Conservation (phyloP, 2,797 vertebrate species). For the Amphiprion clarkii region DNA sequence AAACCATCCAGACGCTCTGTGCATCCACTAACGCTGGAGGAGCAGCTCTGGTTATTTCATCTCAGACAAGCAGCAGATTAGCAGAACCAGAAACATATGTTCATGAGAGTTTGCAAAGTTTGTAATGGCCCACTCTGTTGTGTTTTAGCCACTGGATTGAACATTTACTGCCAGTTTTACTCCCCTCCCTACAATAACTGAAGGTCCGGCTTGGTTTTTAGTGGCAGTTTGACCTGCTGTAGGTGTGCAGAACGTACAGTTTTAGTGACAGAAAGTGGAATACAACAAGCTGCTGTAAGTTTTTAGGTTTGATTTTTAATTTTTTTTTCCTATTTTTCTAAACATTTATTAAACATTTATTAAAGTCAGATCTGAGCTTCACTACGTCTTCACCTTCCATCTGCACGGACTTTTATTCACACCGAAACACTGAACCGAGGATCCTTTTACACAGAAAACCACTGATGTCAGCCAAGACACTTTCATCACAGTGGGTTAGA, state of each 20-base stretch:
- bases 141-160: conserved; percentile 7
- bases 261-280: background rate
- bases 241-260: background rate
- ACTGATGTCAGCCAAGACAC: conserved; percentile 33
- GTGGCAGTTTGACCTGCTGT: background rate
- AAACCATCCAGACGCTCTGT: conserved; percentile 24
- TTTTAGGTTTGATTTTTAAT: background rate
- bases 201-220: background rate
- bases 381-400: conserved; percentile 9
- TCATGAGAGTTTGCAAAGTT: conserved; percentile 1
- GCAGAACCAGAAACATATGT: conserved; percentile 53
- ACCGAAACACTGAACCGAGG: background rate
- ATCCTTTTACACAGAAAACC: conserved; percentile 41
- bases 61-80: conserved; percentile 32
- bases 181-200: background rate
- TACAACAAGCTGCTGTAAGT: background rate
- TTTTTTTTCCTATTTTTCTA: background rate
- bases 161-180: conserved; percentile 1
- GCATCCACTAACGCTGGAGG: conserved; percentile 13
- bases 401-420: conserved; percentile 8
- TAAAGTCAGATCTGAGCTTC: background rate
- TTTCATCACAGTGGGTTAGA: conserved; percentile 44
- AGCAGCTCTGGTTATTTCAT: conserved; percentile 25
- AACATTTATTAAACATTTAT: too few species aligned
- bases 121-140: conserved; percentile 5